Evolutionary conservation across 2,113 vertebrate genomes (phyloP), one percentile per base, ranked within the genome.

Genomic region (Chrysemys picta): DNA sequence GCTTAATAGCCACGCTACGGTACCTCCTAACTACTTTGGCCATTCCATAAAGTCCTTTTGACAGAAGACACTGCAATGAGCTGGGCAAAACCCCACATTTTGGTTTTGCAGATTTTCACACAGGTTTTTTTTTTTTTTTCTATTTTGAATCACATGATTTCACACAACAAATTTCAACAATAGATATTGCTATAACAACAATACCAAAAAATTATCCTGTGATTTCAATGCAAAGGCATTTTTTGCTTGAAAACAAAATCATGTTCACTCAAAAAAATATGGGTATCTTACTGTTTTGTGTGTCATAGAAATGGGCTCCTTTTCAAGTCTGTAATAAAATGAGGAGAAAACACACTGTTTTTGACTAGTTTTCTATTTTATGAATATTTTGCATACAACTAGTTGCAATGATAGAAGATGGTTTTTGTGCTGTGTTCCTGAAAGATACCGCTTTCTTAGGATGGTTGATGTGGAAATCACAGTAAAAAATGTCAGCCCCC

Each of bases 261-360:
- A 72, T 4, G 47, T 89, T 89, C 24, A 88, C 5, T 5, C 69
- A 14, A 59, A 59, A n/a, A 13, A 84, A 93, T 1, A 4, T 3
- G 24, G 31, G 11, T 17, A 76, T n/a, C 24, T 82, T 49, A 84
- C 3, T 49, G 8, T 69, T 52, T 93, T n/a, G 12, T 91, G 50
- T 57, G 19, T 1, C 21, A 81, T 29, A 84, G 13, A 78, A 87
- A 87, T 4, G 49, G 10, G 86, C 5, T 72, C 12, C 75, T 82
- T 93, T 90, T 90, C 88, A 89, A 90, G 91, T 79, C 54, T 82
- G 4, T 19, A 87, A 29, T 49, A 59, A 93, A 93, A 88, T 9
- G 80, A 91, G 25, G 82, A 88, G 19, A 1, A 49, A 50, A 12
- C 7, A 80, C n/a, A 21, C 3, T 19, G 31, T 6, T 1, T 3